phyloP scores from a whole-genome alignment of 2,888 invertebrate genomes.

The Drosophila atripex region DNA sequence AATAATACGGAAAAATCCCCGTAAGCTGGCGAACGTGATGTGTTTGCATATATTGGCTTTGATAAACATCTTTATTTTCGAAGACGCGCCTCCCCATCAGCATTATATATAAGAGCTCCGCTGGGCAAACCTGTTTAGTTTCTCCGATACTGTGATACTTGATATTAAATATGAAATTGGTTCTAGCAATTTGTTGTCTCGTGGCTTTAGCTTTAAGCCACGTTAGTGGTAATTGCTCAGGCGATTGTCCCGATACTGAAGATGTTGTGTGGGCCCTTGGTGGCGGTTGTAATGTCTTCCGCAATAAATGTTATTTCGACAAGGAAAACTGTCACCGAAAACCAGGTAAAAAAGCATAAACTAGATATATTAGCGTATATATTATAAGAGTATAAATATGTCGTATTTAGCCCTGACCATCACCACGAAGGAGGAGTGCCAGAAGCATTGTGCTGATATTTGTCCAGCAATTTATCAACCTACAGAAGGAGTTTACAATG shows the following conservation, averaged over 20 bases:
- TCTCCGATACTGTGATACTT: neutral
- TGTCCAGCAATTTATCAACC: conserved; percentile 45
- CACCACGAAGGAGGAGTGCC: conserved; percentile 54
- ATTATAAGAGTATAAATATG: neutral
- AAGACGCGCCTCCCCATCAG: conserved; percentile 1
- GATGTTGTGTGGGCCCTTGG: conserved; percentile 64
- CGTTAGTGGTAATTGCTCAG: conserved; percentile 45
- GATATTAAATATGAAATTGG: conserved; percentile 45
- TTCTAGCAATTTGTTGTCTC: conserved; percentile 27
- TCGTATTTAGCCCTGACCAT: conserved; percentile 40
- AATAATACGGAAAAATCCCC: conserved; percentile 26
- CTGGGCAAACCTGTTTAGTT: conserved; percentile 16
- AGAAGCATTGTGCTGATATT: conserved; percentile 29
- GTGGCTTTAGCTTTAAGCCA: conserved; percentile 39
- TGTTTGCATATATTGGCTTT: conserved; percentile 2
- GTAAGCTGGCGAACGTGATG: neutral
- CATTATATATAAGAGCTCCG: conserved; percentile 33
- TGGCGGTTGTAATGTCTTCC: conserved; percentile 52
- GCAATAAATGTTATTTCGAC: conserved; percentile 59
- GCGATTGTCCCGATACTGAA: conserved; percentile 58
- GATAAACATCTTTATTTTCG: conserved; percentile 7
- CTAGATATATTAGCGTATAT: neutral
- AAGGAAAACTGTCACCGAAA: conserved; percentile 56
- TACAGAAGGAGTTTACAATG: conserved; percentile 46
- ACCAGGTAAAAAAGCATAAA: conserved; percentile 26